A percentile compares a stretch with the other conserved stretches of the same genome.
phyloP scores from a whole-genome alignment of 2,888 invertebrate genomes.

The Spialia ferax region DNA sequence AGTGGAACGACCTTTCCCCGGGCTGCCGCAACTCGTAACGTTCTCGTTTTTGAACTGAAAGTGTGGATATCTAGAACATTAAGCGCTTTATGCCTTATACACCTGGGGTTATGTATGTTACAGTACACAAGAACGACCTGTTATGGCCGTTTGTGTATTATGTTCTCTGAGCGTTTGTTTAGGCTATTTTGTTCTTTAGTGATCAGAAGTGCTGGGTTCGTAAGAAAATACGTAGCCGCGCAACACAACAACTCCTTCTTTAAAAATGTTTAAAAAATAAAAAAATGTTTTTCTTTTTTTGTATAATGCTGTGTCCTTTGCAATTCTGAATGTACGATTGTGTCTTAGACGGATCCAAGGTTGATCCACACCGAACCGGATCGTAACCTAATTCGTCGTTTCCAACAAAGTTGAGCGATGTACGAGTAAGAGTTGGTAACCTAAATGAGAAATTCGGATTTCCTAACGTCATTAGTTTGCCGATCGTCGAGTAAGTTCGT shows the following conservation, averaged over 20 bases:
- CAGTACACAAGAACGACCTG: not conserved
- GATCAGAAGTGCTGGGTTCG: not conserved
- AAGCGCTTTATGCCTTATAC: conserved; percentile 40
- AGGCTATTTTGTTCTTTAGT: not conserved
- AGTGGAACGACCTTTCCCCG: conserved; percentile 1
- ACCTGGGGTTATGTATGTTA: conserved; percentile 7
- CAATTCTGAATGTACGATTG: not conserved
- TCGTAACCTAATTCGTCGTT: not conserved
- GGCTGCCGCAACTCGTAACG: conserved; percentile 37
- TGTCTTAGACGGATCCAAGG: not conserved
- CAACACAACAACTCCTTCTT: too few relatives aligned
- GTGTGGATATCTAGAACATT: conserved; percentile 27
- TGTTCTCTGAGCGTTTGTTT: not conserved
- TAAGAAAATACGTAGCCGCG: not conserved
- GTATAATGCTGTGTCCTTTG: not conserved
- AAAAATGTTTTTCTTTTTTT: too few relatives aligned
- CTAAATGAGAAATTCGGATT: not conserved
- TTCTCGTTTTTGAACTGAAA: conserved; percentile 30
- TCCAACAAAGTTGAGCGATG: not conserved
- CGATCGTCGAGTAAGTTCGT: conserved; percentile 51
- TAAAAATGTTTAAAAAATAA: too few relatives aligned
- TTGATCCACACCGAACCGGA: not conserved
- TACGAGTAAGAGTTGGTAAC: not conserved
- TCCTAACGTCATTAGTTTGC: conserved; percentile 41
- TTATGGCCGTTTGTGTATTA: not conserved